Percentiles rank a stretch among this genome's conserved stretches.
phyloP scores from a whole-genome alignment of 1,140 invertebrate genomes.

The Nasonia vitripennis region DNA sequence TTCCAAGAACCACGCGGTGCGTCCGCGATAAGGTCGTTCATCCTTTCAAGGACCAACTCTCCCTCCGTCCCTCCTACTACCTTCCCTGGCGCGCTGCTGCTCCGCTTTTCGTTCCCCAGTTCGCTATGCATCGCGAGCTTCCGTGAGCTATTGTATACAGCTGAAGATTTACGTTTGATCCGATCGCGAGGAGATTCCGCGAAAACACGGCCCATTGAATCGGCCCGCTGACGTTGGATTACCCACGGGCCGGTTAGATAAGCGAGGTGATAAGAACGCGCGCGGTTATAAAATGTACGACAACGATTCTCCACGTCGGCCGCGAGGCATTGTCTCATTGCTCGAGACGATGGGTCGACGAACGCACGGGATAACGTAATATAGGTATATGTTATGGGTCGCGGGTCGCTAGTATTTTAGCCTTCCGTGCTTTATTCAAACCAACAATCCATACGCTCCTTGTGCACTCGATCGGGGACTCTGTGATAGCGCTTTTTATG shows the following conservation, averaged over 20 bases:
- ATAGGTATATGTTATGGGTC: no score
- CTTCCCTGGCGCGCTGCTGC: neutral
- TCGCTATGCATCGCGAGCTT: no score
- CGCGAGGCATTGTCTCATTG: neutral
- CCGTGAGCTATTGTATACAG: no score
- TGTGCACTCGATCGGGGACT: no score
- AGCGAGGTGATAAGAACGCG: neutral
- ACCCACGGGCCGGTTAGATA: neutral
- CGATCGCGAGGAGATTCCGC: neutral
- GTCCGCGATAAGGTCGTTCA: conserved; percentile 44
- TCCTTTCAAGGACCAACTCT: conserved; percentile 49
- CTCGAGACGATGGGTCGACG: neutral
- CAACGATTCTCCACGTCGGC: neutral
- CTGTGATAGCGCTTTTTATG: no score
- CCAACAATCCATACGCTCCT: no score
- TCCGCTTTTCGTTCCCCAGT: neutral
- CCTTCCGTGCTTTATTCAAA: no score
- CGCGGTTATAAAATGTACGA: neutral
- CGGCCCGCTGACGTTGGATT: neutral
- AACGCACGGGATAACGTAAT: no score
- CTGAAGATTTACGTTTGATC: no score
- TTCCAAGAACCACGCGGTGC: conserved; percentile 32
- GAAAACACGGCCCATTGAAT: neutral
- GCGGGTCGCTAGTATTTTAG: no score
- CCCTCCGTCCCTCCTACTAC: neutral